Percentiles rank a stretch among this genome's conserved stretches.
Evolutionary conservation across 2,113 vertebrate species (phyloP).

Genomic region (Chaetodon trifascialis): DNA sequence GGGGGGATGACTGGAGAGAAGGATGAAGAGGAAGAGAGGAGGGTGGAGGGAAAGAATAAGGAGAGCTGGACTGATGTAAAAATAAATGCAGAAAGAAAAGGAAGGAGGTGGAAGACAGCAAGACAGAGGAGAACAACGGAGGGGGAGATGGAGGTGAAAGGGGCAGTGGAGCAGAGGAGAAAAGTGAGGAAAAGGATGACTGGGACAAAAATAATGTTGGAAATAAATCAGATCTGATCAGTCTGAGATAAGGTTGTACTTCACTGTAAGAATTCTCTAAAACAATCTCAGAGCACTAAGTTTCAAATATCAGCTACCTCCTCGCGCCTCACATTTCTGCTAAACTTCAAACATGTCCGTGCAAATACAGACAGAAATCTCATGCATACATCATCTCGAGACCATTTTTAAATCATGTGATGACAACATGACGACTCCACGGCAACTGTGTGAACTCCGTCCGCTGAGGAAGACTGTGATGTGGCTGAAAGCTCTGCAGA

Average conservation of each 20-base stretch:
- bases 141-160: not conserved
- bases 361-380: not conserved
- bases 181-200: not conserved
- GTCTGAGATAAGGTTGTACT: not conserved
- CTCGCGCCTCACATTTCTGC: not conserved
- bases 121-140: not conserved
- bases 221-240: not conserved
- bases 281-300: not conserved
- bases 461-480: too few species aligned
- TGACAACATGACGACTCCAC: too few species aligned
- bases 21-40: conserved; percentile 33
- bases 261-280: not conserved
- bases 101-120: not conserved
- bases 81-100: not conserved
- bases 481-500: too few species aligned
- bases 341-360: too few species aligned
- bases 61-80: not conserved
- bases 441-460: too few species aligned
- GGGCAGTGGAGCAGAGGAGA: not conserved
- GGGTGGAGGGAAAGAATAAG: not conserved
- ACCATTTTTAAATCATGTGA: not conserved
- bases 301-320: not conserved
- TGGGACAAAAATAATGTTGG: not conserved
- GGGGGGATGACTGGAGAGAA: conserved; percentile 24
- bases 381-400: not conserved